Evolutionary conservation across 2,888 invertebrate genomes (phyloP).

Genomic region (Scrobipalpa atriplicella): DNA sequence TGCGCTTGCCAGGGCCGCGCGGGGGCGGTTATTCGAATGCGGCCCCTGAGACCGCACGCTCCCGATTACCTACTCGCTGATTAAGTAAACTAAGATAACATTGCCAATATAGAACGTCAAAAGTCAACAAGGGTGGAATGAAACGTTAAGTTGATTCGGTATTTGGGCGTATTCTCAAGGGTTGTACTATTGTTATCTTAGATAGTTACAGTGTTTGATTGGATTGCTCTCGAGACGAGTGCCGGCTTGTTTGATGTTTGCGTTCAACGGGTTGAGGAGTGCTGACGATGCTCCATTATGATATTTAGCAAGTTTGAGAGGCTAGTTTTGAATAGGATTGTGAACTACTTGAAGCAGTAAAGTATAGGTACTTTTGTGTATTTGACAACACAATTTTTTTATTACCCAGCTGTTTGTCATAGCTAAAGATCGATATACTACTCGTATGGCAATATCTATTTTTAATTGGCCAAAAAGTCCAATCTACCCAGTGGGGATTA

Average conservation of each 20-base stretch:
- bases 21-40: conserved; percentile 70
- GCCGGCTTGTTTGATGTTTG: conserved; percentile 58
- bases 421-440: no score
- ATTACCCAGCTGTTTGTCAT: no score
- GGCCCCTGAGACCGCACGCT: conserved; percentile 67
- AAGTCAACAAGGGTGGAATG: conserved; percentile 80
- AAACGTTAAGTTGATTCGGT: conserved; percentile 78
- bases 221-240: conserved; percentile 72
- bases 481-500: no score
- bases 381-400: no score
- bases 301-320: conserved; percentile 9
- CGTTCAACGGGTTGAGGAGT: conserved; percentile 23
- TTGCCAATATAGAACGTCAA: conserved; percentile 74
- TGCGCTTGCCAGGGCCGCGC: conserved; percentile 39
- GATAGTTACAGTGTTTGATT: conserved; percentile 79
- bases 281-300: conserved; percentile 25
- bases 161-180: conserved; percentile 77
- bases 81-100: conserved; percentile 83
- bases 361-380: no score
- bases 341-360: no score
- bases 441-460: no score
- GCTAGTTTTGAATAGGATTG: no score
- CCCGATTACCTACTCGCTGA: conserved; percentile 71
- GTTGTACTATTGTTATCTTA: conserved; percentile 68
- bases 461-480: no score